Conservation (phyloP, 2,797 vertebrate species). For the Vespertilio murinus region DNA sequence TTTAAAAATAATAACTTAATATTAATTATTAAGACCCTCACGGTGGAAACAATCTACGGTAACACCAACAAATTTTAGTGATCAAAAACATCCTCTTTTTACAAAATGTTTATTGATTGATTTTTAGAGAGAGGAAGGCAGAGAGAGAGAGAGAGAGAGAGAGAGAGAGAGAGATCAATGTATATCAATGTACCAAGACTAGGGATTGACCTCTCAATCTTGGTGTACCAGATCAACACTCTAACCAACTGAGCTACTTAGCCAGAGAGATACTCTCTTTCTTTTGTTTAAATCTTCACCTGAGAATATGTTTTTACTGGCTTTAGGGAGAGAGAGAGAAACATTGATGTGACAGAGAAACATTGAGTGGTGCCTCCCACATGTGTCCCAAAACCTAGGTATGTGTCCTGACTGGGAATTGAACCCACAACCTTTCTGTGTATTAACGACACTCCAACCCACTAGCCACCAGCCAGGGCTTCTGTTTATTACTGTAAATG, state of each 20-base stretch:
- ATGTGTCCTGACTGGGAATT: background rate
- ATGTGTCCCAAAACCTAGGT: background rate
- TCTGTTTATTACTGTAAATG: conserved; percentile 81
- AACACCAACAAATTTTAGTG: conserved; percentile 84
- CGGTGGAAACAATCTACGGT: conserved; percentile 84
- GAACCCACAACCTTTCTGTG: background rate
- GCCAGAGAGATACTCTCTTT: background rate
- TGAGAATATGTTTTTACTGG: background rate
- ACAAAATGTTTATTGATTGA: background rate
- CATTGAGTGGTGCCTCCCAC: background rate
- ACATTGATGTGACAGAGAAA: background rate
- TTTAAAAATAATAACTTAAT: conserved; percentile 77
- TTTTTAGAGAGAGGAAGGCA: background rate
- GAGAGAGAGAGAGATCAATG: background rate
- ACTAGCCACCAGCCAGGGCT: background rate
- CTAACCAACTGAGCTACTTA: background rate
- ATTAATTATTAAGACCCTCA: conserved; percentile 81
- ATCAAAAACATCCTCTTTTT: conserved; percentile 83
- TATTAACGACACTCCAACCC: background rate
- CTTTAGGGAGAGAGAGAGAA: background rate
- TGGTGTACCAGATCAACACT: background rate
- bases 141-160: background rate
- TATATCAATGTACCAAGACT: background rate
- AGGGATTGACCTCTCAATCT: background rate
- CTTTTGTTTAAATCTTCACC: background rate